These are phyloP conservation scores for Himalopsyche phryganea DNA, from an alignment of 1,140 invertebrate species.

Conservation along the genomic window DNA sequence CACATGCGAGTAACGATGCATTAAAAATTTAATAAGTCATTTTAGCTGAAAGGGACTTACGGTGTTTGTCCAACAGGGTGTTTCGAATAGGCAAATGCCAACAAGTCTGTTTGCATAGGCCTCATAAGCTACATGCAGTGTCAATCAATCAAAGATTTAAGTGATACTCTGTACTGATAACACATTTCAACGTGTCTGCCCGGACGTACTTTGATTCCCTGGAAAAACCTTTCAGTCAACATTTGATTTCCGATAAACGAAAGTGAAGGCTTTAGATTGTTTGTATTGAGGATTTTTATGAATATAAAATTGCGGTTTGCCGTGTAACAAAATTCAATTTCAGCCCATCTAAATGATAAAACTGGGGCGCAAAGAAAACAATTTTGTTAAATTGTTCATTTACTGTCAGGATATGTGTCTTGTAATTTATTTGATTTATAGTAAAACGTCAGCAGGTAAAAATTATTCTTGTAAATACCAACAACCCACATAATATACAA, in stretches of 20 bases:
- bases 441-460: too few species aligned
- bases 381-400: too few species aligned
- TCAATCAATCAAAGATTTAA: conserved; percentile 3
- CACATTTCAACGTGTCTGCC: background rate
- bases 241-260: conserved; percentile 1
- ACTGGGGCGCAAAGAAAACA: too few species aligned
- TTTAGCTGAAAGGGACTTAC: background rate
- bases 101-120: background rate
- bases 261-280: background rate
- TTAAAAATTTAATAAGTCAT: conserved; percentile 1
- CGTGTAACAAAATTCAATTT: background rate
- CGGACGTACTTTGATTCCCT: background rate
- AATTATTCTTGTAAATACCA: too few species aligned
- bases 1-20: background rate
- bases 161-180: background rate
- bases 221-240: conserved; percentile 1
- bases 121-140: background rate
- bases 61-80: background rate
- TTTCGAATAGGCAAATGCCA: background rate
- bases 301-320: background rate
- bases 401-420: too few species aligned
- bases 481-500: too few species aligned
- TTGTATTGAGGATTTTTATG: background rate
- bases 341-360: too few species aligned
- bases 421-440: too few species aligned